Evolutionary conservation across 2,113 vertebrate species (phyloP), one percentile per base, ranked within the genome.

Genomic region (Phalacrocorax pelagicus): DNA sequence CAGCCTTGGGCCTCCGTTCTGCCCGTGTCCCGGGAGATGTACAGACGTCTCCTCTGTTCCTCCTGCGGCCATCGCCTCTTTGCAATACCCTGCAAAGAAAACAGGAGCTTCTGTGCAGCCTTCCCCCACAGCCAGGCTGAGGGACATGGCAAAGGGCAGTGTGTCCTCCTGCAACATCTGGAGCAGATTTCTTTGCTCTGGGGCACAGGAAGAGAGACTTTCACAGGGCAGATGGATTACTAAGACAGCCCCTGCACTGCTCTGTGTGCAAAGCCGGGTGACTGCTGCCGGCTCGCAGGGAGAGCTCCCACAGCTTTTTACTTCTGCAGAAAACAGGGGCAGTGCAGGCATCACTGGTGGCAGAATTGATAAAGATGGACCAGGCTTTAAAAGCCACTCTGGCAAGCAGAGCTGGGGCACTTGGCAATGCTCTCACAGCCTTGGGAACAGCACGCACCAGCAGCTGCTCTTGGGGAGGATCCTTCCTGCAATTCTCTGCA

Each of bases 1-100:
- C 1, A 1, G 65, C 36, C 36, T 18, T 1, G 0, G 23, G 36
- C 32, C 58, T 78, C 40, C 1, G 1, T 36, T 21, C n/a, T 87
- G 67, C 27, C 67, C 54, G 46, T 27, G 55, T 34, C 40, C 54
- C 27, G 4, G 13, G 47, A 80, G 40, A 36, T 15, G 7, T 30
- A 36, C 47, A 72, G n/a, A 34, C 20, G 27, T 73, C 15, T 55
- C 23, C 12, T 26, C 55, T 30, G 4, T 30, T 57, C 54, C 27
- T 51, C 14, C 32, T 10, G 8, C 14, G 7, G 22, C 55, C 66
- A 27, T 16, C 0, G 0, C 24, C 32, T 62, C 55, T 62, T 46
- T 36, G 17, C 10, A 51, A 67, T 36, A 67, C 44, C 20, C 6
- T 46, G 54, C 19, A 49, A 66, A 67, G 52, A 72, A 49, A 40